Conservation (phyloP, 2,113 vertebrate species). For the Notiomystis cincta region DNA sequence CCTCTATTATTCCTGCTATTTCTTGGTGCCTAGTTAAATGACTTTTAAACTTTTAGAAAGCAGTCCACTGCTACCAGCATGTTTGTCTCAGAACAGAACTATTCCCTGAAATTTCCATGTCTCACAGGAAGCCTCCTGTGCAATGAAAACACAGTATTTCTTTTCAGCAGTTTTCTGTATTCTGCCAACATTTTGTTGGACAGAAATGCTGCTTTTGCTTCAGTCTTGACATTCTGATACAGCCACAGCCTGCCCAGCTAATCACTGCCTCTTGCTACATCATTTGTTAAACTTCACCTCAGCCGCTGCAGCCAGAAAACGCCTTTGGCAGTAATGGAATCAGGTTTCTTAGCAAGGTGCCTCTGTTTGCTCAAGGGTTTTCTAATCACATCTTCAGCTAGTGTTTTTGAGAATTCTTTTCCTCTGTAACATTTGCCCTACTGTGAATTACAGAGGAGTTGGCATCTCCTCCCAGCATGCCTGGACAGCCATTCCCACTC, state of each 20-base stretch:
- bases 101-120: background rate
- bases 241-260: background rate
- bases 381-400: background rate
- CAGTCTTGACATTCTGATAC: background rate
- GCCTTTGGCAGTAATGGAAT: background rate
- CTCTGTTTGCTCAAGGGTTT: background rate
- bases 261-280: background rate
- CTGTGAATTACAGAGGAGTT: background rate
- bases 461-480: background rate
- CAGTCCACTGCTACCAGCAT: background rate
- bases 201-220: background rate
- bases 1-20: background rate
- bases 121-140: background rate
- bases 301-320: background rate
- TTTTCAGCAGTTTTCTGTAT: background rate
- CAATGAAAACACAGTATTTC: background rate
- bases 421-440: background rate
- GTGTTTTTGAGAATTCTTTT: background rate
- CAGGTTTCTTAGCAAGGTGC: background rate
- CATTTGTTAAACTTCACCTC: background rate
- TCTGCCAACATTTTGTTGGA: background rate
- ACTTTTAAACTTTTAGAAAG: background rate
- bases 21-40: background rate
- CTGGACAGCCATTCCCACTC: background rate
- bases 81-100: background rate